Evolutionary conservation across 1,140 invertebrate species (phyloP), one percentile per base, ranked within the genome.

Genomic region (Ostrea edulis): DNA sequence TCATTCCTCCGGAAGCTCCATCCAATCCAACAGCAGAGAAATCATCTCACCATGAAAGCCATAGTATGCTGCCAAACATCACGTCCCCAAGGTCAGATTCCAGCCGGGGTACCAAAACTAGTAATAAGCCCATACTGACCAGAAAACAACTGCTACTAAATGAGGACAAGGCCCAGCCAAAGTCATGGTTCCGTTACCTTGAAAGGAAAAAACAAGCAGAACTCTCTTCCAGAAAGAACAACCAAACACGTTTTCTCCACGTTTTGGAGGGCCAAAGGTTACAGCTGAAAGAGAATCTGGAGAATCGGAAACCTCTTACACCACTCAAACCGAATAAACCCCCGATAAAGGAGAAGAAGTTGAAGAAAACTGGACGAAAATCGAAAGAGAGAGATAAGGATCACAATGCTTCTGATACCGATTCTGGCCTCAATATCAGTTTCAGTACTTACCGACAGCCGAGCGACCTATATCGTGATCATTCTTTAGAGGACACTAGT

Each of bases 1-100:
- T 91, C 22, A 87, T 90, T 71, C 91, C 91, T 20, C 91, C 90
- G 9, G 89, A 90, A 25, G 85, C 87, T 9, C 86, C 86, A 29
- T 71, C 65, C 8, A 51, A 82, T 17, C 89, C 84, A 71, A 44
- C 35, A 5, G 82, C 88, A 29, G 65, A 68, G 22, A 85, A 65
- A 22, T 29, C 58, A 9, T 25, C 54, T 25, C 17, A 85, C 17
- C 54, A 85, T 20, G 68, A 77, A 25, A 77, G 25, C 8, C 22
- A 77, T 8, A 77, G 22, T 25, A 44, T 77, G 25, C 85, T 86
- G n/a, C 62, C 85, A 7, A 35, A 8, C 22, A 62, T 58, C 17
- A 83, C 20, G 4, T 86, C 86, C 11, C 86, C 86, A 2, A 58
- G 86, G n/a, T 87, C 86, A 20, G 82, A 87, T 71, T 71, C 52